Base-by-base conservation (phyloP, 2,888 invertebrate genomes). In the Apodemia zela region DNA sequence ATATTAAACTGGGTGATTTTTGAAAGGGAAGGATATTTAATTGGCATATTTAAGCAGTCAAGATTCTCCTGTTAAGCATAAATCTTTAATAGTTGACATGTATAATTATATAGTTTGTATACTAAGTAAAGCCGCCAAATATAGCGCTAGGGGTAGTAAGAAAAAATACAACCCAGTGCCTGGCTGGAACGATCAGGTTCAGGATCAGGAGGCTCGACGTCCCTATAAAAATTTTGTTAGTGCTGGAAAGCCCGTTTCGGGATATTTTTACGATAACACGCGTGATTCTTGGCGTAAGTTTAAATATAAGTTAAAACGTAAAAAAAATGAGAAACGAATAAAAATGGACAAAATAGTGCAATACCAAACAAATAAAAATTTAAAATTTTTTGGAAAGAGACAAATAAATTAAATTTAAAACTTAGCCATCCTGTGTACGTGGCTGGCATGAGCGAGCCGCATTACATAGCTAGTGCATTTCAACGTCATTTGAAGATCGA, bases 161-260 rank as follows among this genome's bases (percentile, higher is more conserved):
- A 11, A 21, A 3, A 63, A 63, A 49, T 59, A 38, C 10, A 62
- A 63, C 25, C 17, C 38, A 10, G 54, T 71, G n/a, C 13, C 60
- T 1, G 69, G 72, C 0, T 73, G 72, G 72, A 73, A 71, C 47
- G 65, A 61, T 5, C 60, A 73, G 33, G 72, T 73, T n/a, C n/a
- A n/a, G n/a, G 7, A 63, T 25, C 69, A 71, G 65, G 61, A 64
- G 62, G 71, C 72, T 47, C 66, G 71, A 51, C 18, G 18, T 6
- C 62, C 47, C 6, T 71, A 69, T 65, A 17, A 65, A 7, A 29
- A 59, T 5, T 73, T n/a, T n/a, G n/a, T n/a, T n/a, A n/a, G n/a
- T 35, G 51, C 57, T 35, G 67, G 68, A 13, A 67, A 21, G 49
- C 72, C 68, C 0, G 15, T 2, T 1, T 21, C 15, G 33, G 72